Evolutionary conservation across 2,888 invertebrate genomes (phyloP).

Genomic region (Theretra japonica): DNA sequence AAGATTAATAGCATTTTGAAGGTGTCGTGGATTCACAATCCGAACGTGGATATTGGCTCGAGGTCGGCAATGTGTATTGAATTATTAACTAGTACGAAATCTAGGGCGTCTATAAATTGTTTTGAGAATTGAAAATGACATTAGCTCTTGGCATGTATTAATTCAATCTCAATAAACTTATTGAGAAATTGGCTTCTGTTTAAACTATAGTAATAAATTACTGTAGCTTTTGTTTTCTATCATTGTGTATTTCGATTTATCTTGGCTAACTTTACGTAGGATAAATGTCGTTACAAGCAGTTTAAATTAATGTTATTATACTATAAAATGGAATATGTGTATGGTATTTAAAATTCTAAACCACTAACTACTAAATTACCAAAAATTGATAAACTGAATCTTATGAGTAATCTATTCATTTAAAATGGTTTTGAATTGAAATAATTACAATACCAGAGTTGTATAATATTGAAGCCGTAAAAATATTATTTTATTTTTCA

Average conservation of each 20-base stretch:
- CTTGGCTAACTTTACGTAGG: too few species aligned
- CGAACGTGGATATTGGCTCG: neutral
- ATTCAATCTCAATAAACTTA: slow-evolving; percentile 2
- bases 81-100: neutral
- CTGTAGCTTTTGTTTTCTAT: too few species aligned
- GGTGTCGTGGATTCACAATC: slow-evolving; percentile 17
- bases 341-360: too few species aligned
- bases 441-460: too few species aligned
- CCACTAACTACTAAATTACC: too few species aligned
- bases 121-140: neutral
- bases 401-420: too few species aligned
- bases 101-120: neutral
- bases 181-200: neutral
- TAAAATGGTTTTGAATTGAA: too few species aligned
- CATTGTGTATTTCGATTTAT: too few species aligned
- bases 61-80: slow-evolving; percentile 6
- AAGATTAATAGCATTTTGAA: slow-evolving; percentile 4
- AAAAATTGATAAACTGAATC: too few species aligned
- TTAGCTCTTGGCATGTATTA: neutral
- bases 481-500: neutral
- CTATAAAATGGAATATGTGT: too few species aligned
- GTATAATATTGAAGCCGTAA: neutral
- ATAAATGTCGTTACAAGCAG: too few species aligned
- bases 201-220: neutral
- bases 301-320: too few species aligned